Evolutionary conservation across 2,888 invertebrate genomes (phyloP).

Genomic region (Ephialtes manifestator): DNA sequence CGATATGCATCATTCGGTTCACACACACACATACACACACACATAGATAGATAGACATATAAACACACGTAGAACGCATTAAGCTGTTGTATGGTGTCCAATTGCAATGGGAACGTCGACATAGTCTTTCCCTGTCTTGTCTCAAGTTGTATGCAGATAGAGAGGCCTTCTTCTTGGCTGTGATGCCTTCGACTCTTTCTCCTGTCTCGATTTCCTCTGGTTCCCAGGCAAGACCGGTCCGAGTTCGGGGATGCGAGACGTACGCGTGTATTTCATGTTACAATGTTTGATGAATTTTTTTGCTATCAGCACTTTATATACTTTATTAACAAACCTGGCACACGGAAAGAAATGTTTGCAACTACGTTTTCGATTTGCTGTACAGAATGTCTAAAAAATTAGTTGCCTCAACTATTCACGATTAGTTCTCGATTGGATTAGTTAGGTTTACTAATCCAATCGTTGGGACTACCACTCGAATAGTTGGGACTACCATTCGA

Average conservation of each 20-base stretch:
- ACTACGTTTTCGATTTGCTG: too few species aligned
- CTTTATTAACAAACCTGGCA: neutral
- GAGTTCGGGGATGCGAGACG: slow-evolving; percentile 44
- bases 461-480: too few species aligned
- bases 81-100: slow-evolving; percentile 73
- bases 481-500: too few species aligned
- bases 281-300: neutral
- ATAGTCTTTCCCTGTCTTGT: slow-evolving; percentile 59
- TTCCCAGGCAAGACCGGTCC: slow-evolving; percentile 36
- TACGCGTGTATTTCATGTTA: slow-evolving; percentile 2
- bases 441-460: too few species aligned
- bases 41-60: neutral
- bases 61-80: neutral
- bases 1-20: slow-evolving; percentile 59
- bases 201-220: slow-evolving; percentile 44
- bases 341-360: too few species aligned
- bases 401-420: too few species aligned
- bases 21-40: slow-evolving; percentile 55
- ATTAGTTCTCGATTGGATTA: too few species aligned
- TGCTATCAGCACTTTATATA: neutral
- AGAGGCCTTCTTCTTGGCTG: neutral
- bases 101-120: slow-evolving; percentile 78
- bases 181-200: slow-evolving; percentile 30
- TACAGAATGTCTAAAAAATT: too few species aligned
- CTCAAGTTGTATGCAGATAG: neutral